phyloP scores from a whole-genome alignment of 2,113 vertebrate genomes.

The Plestiodon gilberti region DNA sequence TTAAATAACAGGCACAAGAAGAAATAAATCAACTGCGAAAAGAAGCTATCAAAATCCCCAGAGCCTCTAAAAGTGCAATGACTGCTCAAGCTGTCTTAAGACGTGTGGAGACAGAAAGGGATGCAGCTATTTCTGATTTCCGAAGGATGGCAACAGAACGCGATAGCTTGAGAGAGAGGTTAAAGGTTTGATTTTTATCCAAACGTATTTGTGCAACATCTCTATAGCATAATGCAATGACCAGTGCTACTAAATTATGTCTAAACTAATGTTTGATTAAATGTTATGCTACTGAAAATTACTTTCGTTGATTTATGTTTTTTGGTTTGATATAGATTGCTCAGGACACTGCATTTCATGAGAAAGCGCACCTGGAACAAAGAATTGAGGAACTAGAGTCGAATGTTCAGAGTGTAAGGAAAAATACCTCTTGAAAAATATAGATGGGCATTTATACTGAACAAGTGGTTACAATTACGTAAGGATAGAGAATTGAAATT shows the following conservation, averaged over 20 bases:
- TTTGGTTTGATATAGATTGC: conserved; percentile 77
- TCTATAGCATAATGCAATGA: background rate
- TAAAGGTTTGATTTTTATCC: conserved; percentile 72
- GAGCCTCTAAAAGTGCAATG: conserved; percentile 66
- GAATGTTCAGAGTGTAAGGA: conserved; percentile 76
- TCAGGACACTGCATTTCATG: conserved; percentile 80
- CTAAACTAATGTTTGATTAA: background rate
- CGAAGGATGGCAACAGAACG: conserved; percentile 80
- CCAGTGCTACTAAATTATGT: conserved; percentile 16
- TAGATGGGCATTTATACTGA: background rate
- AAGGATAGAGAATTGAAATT: conserved; percentile 8
- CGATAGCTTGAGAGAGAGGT: conserved; percentile 79
- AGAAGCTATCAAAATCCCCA: conserved; percentile 75
- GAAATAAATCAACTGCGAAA: conserved; percentile 76
- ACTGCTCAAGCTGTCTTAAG: conserved; percentile 77
- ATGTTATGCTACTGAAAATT: background rate
- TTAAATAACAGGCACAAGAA: conserved; percentile 77
- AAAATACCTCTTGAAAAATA: conserved; percentile 31
- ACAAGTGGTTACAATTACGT: background rate
- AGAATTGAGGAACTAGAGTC: conserved; percentile 82
- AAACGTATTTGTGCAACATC: background rate
- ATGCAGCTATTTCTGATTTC: conserved; percentile 76
- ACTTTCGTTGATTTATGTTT: conserved; percentile 14
- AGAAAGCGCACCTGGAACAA: conserved; percentile 83
- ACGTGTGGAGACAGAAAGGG: conserved; percentile 76